Evolutionary conservation across 2,888 invertebrate genomes (phyloP).

Genomic region (Lithophane ornitopus): DNA sequence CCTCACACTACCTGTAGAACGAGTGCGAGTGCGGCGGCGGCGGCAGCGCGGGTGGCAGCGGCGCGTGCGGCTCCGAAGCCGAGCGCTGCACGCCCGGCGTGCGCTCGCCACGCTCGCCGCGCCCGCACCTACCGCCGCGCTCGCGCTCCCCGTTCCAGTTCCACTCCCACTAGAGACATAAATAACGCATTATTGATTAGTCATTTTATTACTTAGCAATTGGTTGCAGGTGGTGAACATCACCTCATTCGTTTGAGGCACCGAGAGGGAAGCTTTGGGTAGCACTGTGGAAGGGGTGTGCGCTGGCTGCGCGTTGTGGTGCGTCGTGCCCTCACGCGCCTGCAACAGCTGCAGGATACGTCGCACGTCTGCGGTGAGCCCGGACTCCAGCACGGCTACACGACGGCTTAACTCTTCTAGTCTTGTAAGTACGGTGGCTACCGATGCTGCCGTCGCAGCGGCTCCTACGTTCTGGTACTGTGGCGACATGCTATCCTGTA

Average conservation of each 20-base stretch:
- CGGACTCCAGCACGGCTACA: constrained; percentile 93
- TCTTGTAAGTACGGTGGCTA: constrained; percentile 91
- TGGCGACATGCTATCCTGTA: constrained; percentile 85
- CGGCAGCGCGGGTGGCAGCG: constrained; percentile 86
- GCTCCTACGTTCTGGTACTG: constrained; percentile 88
- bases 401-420: constrained; percentile 93
- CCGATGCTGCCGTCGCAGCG: constrained; percentile 82
- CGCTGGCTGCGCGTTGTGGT: constrained; percentile 77
- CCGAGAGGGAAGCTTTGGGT: constrained; percentile 85
- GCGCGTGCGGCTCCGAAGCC: constrained; percentile 91
- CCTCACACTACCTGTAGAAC: constrained; percentile 90
- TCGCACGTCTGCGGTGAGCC: constrained; percentile 94
- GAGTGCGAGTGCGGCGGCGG: constrained; percentile 90
- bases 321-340: constrained; percentile 79
- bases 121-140: constrained; percentile 72
- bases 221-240: constrained; percentile 29
- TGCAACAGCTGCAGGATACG: constrained; percentile 93
- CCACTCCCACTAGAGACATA: constrained; percentile 84
- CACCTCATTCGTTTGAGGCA: constrained; percentile 85
- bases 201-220: neutral
- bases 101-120: constrained; percentile 78
- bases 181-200: neutral
- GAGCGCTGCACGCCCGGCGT: constrained; percentile 91
- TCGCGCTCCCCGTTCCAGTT: constrained; percentile 83
- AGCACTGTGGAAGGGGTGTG: constrained; percentile 84